Percentiles rank a stretch among this genome's conserved stretches.
phyloP scores from a whole-genome alignment of 1,140 invertebrate genomes.

The Philotrypesis tridentata region DNA sequence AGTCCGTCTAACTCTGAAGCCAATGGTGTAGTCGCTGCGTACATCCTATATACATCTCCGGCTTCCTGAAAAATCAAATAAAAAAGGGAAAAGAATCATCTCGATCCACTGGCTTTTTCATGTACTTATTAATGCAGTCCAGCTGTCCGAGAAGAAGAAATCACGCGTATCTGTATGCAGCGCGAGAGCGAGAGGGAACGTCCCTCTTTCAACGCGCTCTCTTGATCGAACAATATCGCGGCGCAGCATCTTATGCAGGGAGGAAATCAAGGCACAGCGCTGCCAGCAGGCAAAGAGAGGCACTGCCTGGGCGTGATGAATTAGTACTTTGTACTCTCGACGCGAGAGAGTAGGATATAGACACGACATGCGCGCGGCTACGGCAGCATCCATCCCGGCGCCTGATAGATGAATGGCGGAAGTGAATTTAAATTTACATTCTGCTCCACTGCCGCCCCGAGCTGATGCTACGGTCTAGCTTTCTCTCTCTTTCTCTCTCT shows the following conservation, averaged over 20 bases:
- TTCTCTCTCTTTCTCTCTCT: no score
- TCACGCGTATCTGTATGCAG: neutral
- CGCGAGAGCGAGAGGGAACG: neutral
- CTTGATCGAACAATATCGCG: slow-evolving; percentile 22
- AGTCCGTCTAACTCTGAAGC: neutral
- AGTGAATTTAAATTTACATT: slow-evolving; percentile 29
- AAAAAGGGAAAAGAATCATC: neutral
- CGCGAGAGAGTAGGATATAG: neutral
- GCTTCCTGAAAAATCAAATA: no score
- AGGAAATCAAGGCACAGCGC: slow-evolving; percentile 4
- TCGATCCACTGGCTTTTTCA: neutral
- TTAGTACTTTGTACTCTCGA: slow-evolving; percentile 14
- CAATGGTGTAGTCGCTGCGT: neutral
- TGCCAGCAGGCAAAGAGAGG: neutral
- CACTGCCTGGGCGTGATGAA: slow-evolving; percentile 8
- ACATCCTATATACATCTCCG: no score
- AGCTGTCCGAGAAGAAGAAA: neutral
- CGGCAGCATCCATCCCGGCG: slow-evolving; percentile 4
- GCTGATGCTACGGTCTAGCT: neutral
- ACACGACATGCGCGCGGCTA: no score
- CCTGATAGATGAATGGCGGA: slow-evolving; percentile 29
- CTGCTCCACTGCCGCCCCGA: neutral
- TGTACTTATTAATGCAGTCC: neutral
- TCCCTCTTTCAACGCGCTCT: slow-evolving; percentile 7
- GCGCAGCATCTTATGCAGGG: neutral